Evolutionary conservation across 1,140 invertebrate genomes (phyloP), one percentile per base, ranked within the genome.

Genomic region (Drosophila equinoxialis): DNA sequence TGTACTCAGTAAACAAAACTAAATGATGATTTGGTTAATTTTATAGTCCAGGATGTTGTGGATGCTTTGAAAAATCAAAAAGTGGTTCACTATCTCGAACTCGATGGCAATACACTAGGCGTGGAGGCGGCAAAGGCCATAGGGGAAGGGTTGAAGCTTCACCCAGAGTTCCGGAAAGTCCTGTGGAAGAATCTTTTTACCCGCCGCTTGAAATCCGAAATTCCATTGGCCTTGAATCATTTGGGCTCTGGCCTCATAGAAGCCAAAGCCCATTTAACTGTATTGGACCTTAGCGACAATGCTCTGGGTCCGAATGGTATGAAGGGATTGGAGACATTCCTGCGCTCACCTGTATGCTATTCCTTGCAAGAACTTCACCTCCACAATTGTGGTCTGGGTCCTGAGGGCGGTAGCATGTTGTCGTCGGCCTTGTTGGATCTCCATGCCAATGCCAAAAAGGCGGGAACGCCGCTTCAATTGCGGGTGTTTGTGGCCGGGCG

Each of bases 171-270:
- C 77, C 95, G 97, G 87, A 94, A 94, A 82, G 97, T 97, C 0
- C 91, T 97, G 63, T 99, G 98, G 96, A 98, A 98, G 83, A 98
- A 99, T 91, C 96, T 99, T 93, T 99, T 99, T 82, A 99, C 98
- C 10, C 95, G 98, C 0, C 94, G 98, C 58, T 94, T 98, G 91
- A 99, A 99, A 93, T 94, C 95, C 14, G 98, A 99, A 94, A 99
- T 99, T 90, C 98, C 98, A 5, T 93, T 95, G 68, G 97, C 98
- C 26, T 92, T 99, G 79, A 68, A 81, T 17, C 70, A 84, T 58
- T 93, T 99, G 1, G 96, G 97, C 5, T 94, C 94, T 69, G 98
- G 97, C 5, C 94, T 99, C 57, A 97, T 97, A 61, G 81, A 90
- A 8, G 96, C 98, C 0, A 94, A 95, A 2, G 97, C 97, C 2